Evolutionary conservation across 2,888 invertebrate species (phyloP).

Genomic region (Acleris emargana): DNA sequence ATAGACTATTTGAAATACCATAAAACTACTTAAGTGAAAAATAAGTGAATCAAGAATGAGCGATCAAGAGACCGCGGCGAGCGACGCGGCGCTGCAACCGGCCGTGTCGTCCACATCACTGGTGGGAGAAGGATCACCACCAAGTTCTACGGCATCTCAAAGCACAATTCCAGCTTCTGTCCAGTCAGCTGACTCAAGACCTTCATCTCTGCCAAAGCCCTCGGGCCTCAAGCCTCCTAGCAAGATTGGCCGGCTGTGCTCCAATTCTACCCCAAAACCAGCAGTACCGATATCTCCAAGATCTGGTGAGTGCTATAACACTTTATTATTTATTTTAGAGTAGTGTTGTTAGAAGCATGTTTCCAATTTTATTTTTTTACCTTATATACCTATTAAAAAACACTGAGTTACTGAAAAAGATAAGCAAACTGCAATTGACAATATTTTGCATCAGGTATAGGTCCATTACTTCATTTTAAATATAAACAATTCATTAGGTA

Average conservation of each 20-base stretch:
- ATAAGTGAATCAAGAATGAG: slow-evolving; percentile 69
- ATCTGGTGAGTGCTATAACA: slow-evolving; percentile 66
- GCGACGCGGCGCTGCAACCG: slow-evolving; percentile 51
- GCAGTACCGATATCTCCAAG: slow-evolving; percentile 85
- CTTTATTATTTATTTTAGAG: neutral
- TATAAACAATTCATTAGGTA: neutral
- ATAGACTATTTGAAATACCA: slow-evolving; percentile 37
- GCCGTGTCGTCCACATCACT: slow-evolving; percentile 65
- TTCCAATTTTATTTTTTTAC: slow-evolving; percentile 8
- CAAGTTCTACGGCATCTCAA: slow-evolving; percentile 58
- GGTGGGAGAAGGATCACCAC: slow-evolving; percentile 59
- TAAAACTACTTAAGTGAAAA: slow-evolving; percentile 48
- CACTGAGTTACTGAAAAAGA: neutral
- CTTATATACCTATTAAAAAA: neutral
- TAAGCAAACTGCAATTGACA: slow-evolving; percentile 75
- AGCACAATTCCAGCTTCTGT: slow-evolving; percentile 43
- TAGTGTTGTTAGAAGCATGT: slow-evolving; percentile 14
- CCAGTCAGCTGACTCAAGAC: slow-evolving; percentile 59
- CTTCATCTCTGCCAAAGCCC: slow-evolving; percentile 78
- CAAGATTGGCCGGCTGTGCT: slow-evolving; percentile 87
- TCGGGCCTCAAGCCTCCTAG: slow-evolving; percentile 86
- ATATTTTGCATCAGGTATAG: slow-evolving; percentile 33
- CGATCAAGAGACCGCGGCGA: slow-evolving; percentile 61
- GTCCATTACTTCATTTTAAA: slow-evolving; percentile 13
- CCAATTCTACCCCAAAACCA: slow-evolving; percentile 86